Conservation (phyloP, 2,797 vertebrate species). For the Cirrhinus mrigala region DNA sequence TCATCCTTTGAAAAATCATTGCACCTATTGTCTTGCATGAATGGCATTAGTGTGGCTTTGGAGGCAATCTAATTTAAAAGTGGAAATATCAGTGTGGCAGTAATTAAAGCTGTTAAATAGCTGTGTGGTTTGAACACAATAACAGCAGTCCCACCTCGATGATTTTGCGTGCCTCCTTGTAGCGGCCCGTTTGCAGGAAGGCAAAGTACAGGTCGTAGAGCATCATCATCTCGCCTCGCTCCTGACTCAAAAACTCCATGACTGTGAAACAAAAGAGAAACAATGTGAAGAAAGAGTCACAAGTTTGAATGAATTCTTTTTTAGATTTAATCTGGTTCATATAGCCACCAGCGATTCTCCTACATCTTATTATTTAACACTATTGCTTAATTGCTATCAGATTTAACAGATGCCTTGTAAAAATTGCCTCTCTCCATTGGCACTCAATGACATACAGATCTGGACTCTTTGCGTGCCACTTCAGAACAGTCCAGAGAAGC, state of each 20-base stretch:
- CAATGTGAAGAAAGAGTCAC: slow-evolving; percentile 12
- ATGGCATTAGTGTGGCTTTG: slow-evolving; percentile 70
- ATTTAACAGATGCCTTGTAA: slow-evolving; percentile 3
- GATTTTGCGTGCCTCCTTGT: slow-evolving; percentile 93
- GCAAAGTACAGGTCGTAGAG: slow-evolving; percentile 94
- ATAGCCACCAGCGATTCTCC: background rate
- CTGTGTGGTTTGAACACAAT: slow-evolving; percentile 68
- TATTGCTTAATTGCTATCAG: background rate
- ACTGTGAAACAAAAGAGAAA: slow-evolving; percentile 70
- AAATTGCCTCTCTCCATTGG: background rate
- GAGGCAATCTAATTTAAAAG: slow-evolving; percentile 78
- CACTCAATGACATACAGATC: background rate
- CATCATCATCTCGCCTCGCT: slow-evolving; percentile 91
- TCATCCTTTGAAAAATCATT: slow-evolving; percentile 18
- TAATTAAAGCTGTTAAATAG: slow-evolving; percentile 81
- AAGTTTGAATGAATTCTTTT: background rate
- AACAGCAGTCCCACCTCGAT: slow-evolving; percentile 86
- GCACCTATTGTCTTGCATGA: slow-evolving; percentile 50
- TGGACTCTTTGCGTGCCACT: slow-evolving; percentile 6
- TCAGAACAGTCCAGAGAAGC: slow-evolving; percentile 12
- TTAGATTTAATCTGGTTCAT: background rate
- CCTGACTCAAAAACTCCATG: slow-evolving; percentile 89
- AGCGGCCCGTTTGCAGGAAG: slow-evolving; percentile 90
- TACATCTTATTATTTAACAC: background rate
- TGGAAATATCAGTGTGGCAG: slow-evolving; percentile 77